Evolutionary conservation across 1,140 invertebrate genomes (phyloP).

Genomic region (Drosophila obscura): DNA sequence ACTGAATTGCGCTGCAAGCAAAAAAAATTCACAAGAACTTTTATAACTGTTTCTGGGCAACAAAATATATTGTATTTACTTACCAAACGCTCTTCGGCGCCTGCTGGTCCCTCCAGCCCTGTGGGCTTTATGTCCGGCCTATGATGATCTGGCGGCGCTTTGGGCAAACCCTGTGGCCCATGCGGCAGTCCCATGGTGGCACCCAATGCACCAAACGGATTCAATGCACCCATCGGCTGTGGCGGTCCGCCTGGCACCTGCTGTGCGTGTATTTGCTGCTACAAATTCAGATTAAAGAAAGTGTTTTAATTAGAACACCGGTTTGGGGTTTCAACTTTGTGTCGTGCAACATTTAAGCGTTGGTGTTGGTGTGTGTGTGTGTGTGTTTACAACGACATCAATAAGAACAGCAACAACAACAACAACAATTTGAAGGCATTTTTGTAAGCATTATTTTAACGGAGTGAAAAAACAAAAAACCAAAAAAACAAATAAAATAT

Average conservation of each 20-base stretch:
- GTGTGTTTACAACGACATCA: conserved; percentile 24
- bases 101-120: conserved; percentile 80
- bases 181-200: conserved; percentile 83
- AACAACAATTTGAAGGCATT: conserved; percentile 34
- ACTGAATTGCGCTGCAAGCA: conserved; percentile 89
- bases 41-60: too few species aligned
- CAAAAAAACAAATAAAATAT: conserved; percentile 23
- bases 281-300: conserved; percentile 41
- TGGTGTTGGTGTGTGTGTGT: conserved; percentile 33
- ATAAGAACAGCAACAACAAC: conserved; percentile 15
- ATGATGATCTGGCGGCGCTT: conserved; percentile 83
- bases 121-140: conserved; percentile 83
- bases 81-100: conserved; percentile 82
- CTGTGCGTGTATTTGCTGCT: conserved; percentile 85
- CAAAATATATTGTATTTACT: conserved; percentile 15
- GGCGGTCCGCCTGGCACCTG: conserved; percentile 83
- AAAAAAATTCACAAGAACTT: not conserved
- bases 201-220: conserved; percentile 83
- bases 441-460: conserved; percentile 38
- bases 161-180: conserved; percentile 80
- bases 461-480: not conserved
- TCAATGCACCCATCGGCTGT: conserved; percentile 82
- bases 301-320: not conserved
- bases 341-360: conserved; percentile 44
- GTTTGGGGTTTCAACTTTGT: not conserved